These are phyloP conservation scores for Azorinus chamasolen DNA, from an alignment of 2,888 invertebrate species.

Conservation along the genomic window DNA sequence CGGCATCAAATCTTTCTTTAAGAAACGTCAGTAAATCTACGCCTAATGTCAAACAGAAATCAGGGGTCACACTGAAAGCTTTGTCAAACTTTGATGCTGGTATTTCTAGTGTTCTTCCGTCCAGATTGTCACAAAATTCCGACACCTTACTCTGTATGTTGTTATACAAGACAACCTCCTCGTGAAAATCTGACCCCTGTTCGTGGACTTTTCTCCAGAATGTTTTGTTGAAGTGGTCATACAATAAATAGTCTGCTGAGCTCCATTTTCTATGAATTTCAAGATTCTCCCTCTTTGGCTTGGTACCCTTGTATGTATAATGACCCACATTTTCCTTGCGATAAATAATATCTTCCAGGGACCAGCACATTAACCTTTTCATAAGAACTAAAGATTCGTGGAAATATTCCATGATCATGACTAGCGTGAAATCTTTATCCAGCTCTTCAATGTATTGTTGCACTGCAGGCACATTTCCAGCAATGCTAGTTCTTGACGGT, in stretches of 20 bases:
- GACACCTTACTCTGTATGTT: conserved; percentile 57
- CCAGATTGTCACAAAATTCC: conserved; percentile 27
- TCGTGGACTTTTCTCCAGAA: conserved; percentile 77
- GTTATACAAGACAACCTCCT: conserved; percentile 69
- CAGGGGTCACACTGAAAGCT: conserved; percentile 61
- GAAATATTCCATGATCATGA: conserved; percentile 85
- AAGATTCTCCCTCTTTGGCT: conserved; percentile 41
- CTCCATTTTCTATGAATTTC: conserved; percentile 78
- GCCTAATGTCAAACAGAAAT: conserved; percentile 66
- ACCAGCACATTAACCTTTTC: conserved; percentile 85
- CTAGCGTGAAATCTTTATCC: conserved; percentile 79
- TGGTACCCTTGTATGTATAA: conserved; percentile 51
- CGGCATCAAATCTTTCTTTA: conserved; percentile 53
- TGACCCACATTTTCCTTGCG: conserved; percentile 68
- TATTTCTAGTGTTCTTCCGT: conserved; percentile 27
- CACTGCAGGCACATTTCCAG: conserved; percentile 58
- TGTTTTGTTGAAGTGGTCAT: conserved; percentile 81
- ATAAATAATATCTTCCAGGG: conserved; percentile 82
- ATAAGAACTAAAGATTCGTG: conserved; percentile 84
- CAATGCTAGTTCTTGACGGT: conserved; percentile 67
- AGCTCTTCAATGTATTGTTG: conserved; percentile 73
- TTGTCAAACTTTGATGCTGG: conserved; percentile 57
- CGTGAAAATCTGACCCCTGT: conserved; percentile 72
- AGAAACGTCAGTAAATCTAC: conserved; percentile 59
- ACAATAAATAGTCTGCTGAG: conserved; percentile 79